phyloP scores from a whole-genome alignment of 1,140 invertebrate species.

The Sitodiplosis mosellana region DNA sequence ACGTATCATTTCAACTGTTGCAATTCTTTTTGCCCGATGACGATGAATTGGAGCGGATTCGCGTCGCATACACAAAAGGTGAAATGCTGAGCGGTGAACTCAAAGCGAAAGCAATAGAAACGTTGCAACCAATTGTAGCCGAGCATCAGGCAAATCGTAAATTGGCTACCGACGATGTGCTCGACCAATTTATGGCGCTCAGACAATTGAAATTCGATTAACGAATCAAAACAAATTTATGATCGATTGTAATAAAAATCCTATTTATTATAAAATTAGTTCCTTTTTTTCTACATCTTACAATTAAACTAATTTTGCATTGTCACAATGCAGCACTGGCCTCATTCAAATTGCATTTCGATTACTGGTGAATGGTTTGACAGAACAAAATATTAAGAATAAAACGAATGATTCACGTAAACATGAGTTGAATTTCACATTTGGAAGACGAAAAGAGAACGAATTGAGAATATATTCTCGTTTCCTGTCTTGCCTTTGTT shows the following conservation, averaged over 20 bases:
- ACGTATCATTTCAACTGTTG: conserved; percentile 92
- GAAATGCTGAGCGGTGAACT: conserved; percentile 84
- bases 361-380: too few species aligned
- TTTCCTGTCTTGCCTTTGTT: too few species aligned
- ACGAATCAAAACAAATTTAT: background rate
- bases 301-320: too few species aligned
- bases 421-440: too few species aligned
- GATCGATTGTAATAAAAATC: background rate
- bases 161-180: conserved; percentile 67
- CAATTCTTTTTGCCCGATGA: conserved; percentile 94
- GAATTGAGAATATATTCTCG: too few species aligned
- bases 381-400: too few species aligned
- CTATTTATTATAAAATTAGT: background rate
- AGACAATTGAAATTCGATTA: conserved; percentile 49
- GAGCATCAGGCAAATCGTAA: conserved; percentile 68
- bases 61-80: conserved; percentile 71
- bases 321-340: too few species aligned
- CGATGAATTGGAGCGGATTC: conserved; percentile 63
- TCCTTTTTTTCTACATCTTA: background rate
- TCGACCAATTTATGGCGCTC: conserved; percentile 70
- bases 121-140: conserved; percentile 51
- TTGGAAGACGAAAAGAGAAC: too few species aligned
- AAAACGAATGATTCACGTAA: too few species aligned
- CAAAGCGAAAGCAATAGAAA: conserved; percentile 78
- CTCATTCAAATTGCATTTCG: too few species aligned